Evolutionary conservation across 2,888 invertebrate species (phyloP).

Genomic region (Petrolisthes manimaculis): DNA sequence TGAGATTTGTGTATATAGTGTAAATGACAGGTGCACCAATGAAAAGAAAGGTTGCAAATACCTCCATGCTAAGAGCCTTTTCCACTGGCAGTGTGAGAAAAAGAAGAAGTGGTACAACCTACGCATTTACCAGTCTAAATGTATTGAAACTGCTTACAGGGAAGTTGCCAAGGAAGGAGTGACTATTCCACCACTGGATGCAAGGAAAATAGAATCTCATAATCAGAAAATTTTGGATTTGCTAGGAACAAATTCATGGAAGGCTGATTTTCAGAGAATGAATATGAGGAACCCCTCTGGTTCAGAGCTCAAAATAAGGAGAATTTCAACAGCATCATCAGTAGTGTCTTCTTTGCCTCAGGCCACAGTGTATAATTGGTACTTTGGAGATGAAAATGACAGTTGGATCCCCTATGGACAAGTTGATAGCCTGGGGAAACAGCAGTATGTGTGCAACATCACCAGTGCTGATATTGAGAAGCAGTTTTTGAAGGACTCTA

Average conservation of each 20-base stretch:
- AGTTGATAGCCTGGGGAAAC: constrained; percentile 31
- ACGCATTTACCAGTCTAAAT: constrained; percentile 44
- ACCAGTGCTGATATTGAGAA: constrained; percentile 40
- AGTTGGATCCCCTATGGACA: constrained; percentile 42
- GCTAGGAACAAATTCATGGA: constrained; percentile 45
- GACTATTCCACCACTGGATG: background rate
- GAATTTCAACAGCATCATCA: constrained; percentile 43
- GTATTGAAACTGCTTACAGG: constrained; percentile 43
- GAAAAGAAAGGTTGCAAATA: constrained; percentile 43
- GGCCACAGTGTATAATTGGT: constrained; percentile 49
- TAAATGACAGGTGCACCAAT: constrained; percentile 40
- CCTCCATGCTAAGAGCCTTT: constrained; percentile 41
- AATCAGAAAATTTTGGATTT: constrained; percentile 28
- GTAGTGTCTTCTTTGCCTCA: constrained; percentile 10
- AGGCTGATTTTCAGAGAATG: constrained; percentile 36
- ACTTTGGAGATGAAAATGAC: constrained; percentile 38
- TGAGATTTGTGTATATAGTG: constrained; percentile 34
- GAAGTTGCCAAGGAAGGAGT: constrained; percentile 14
- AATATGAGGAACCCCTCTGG: background rate
- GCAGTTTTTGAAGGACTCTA: constrained; percentile 25
- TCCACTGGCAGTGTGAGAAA: constrained; percentile 50
- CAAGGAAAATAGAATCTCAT: constrained; percentile 2
- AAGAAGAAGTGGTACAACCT: constrained; percentile 45
- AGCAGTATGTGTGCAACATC: constrained; percentile 20
- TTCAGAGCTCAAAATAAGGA: constrained; percentile 17